phyloP scores from a whole-genome alignment of 2,888 invertebrate species.

The Vandiemenella viatica region DNA sequence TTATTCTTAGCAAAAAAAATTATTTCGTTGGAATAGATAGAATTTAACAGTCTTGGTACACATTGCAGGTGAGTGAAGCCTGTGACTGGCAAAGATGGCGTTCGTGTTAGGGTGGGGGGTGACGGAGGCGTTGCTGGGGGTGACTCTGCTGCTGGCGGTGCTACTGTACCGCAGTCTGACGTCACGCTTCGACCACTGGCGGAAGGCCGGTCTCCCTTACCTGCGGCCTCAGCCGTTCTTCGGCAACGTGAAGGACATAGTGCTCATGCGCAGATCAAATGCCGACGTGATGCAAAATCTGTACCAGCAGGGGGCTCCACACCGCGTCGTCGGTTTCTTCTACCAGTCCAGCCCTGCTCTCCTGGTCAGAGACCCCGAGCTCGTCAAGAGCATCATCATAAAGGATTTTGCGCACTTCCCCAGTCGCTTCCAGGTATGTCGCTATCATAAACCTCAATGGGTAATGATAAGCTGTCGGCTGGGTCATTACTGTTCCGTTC shows the following conservation, averaged over 20 bases:
- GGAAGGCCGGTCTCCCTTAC: background rate
- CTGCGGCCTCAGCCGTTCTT: background rate
- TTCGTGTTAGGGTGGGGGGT: too few relatives aligned
- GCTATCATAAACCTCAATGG: too few relatives aligned
- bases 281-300: background rate
- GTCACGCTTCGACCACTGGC: conserved; percentile 1
- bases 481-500: too few relatives aligned
- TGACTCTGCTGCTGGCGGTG: too few relatives aligned
- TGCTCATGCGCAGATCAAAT: background rate
- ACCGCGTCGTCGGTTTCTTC: conserved; percentile 4
- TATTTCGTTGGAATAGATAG: too few relatives aligned
- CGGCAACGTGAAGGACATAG: background rate
- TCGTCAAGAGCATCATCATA: conserved; percentile 5
- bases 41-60: too few relatives aligned
- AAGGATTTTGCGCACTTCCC: conserved; percentile 8
- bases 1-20: too few relatives aligned
- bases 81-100: too few relatives aligned
- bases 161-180: background rate
- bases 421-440: too few relatives aligned
- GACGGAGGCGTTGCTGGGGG: too few relatives aligned
- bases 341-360: conserved; percentile 2
- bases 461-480: too few relatives aligned
- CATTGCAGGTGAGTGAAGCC: too few relatives aligned
- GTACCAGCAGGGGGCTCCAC: background rate
- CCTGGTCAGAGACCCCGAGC: conserved; percentile 4